A percentile compares a stretch with the other conserved stretches of the same genome.
These are phyloP conservation scores for Barypeithes pellucidus DNA, from an alignment of 2,888 invertebrate species.

Conservation along the genomic window DNA sequence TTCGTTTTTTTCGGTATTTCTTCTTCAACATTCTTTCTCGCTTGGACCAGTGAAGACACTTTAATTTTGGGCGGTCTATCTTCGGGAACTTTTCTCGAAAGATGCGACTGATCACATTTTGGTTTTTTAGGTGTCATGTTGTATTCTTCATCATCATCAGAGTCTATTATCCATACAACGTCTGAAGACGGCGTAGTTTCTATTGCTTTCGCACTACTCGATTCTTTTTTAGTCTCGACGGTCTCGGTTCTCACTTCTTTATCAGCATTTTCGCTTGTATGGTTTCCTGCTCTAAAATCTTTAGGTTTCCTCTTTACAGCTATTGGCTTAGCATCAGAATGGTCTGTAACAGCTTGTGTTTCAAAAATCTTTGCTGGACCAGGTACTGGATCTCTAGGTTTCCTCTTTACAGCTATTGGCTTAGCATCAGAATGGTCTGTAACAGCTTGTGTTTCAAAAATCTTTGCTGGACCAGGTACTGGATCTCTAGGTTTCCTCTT, in stretches of 20 bases:
- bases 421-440: conserved; percentile 37
- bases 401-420: conserved; percentile 40
- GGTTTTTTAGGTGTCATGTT: conserved; percentile 32
- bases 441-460: too few species aligned
- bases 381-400: conserved; percentile 20
- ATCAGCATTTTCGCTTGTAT: background rate
- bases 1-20: conserved; percentile 49
- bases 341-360: too few species aligned
- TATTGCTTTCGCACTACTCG: background rate
- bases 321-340: background rate
- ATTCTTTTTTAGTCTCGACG: background rate
- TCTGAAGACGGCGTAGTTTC: background rate
- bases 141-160: conserved; percentile 6
- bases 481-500: background rate
- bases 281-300: conserved; percentile 10
- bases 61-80: conserved; percentile 30
- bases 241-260: background rate
- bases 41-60: conserved; percentile 32
- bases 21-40: conserved; percentile 17
- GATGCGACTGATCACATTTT: background rate
- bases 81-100: background rate
- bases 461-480: too few species aligned
- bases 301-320: conserved; percentile 7
- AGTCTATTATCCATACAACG: background rate
- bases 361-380: too few species aligned